phyloP scores from a whole-genome alignment of 2,113 vertebrate genomes.

The Leucoraja erinaceus region DNA sequence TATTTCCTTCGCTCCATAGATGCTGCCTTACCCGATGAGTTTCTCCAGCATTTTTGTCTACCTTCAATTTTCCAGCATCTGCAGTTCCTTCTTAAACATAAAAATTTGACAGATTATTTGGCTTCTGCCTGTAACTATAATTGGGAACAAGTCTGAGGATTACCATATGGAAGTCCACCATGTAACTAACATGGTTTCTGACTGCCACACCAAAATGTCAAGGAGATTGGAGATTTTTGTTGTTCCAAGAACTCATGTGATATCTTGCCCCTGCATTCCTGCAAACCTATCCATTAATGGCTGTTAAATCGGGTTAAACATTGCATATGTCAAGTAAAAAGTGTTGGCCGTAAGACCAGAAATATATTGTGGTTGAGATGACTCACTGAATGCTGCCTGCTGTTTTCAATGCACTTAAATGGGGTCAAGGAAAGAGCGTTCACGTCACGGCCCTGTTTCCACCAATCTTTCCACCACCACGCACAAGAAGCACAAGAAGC shows the following conservation, averaged over 20 bases:
- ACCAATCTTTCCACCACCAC: no score
- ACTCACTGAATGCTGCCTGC: background rate
- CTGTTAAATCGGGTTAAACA: background rate
- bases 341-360: background rate
- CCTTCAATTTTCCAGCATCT: no score
- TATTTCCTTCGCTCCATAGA: no score
- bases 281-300: background rate
- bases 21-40: no score
- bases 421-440: no score
- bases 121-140: background rate
- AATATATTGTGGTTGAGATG: background rate
- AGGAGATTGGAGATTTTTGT: background rate
- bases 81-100: no score
- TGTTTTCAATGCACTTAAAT: background rate
- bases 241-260: background rate
- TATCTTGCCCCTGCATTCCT: background rate
- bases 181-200: background rate
- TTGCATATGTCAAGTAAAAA: background rate
- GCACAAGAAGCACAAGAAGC: no score
- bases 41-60: no score
- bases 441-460: no score
- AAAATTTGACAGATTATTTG: background rate
- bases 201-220: background rate
- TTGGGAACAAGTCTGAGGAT: background rate
- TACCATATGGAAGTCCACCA: no score